phyloP scores from a whole-genome alignment of 2,888 invertebrate genomes.

The Aphelenchoides bicaudatus region DNA sequence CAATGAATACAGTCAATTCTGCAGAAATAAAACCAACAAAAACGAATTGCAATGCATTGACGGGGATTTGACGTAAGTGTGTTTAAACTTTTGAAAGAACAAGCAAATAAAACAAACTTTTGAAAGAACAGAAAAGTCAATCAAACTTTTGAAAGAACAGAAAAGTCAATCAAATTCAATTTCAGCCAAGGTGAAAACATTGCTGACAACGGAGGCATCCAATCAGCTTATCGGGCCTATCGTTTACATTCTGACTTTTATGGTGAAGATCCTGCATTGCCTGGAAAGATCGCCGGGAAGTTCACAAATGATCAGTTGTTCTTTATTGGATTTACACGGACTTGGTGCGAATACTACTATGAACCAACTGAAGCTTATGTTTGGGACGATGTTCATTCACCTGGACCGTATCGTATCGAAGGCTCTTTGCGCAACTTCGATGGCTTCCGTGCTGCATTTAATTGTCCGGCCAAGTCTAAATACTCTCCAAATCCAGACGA shows the following conservation, averaged over 20 bases:
- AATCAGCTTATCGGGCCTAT: conserved; percentile 53
- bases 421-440: conserved; percentile 50
- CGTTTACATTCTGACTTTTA: conserved; percentile 42
- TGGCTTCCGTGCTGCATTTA: conserved; percentile 54
- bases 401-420: conserved; percentile 46
- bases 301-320: conserved; percentile 53
- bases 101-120: too few species aligned
- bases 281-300: conserved; percentile 55
- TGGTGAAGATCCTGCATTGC: conserved; percentile 50
- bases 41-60: too few species aligned
- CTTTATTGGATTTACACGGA: conserved; percentile 48
- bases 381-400: conserved; percentile 48
- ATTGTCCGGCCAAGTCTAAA: conserved; percentile 41
- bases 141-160: not conserved
- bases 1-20: conserved; percentile 32
- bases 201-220: conserved; percentile 63
- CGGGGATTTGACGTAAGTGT: too few species aligned
- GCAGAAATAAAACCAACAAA: not conserved
- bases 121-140: conserved; percentile 19
- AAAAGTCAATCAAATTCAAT: conserved; percentile 55
- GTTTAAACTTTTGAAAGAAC: too few species aligned
- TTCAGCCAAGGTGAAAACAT: conserved; percentile 62
- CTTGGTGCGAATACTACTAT: conserved; percentile 44
- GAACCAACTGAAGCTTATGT: conserved; percentile 29
- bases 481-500: conserved; percentile 45